phyloP scores from a whole-genome alignment of 2,797 vertebrate species.

The Danio kyathit region DNA sequence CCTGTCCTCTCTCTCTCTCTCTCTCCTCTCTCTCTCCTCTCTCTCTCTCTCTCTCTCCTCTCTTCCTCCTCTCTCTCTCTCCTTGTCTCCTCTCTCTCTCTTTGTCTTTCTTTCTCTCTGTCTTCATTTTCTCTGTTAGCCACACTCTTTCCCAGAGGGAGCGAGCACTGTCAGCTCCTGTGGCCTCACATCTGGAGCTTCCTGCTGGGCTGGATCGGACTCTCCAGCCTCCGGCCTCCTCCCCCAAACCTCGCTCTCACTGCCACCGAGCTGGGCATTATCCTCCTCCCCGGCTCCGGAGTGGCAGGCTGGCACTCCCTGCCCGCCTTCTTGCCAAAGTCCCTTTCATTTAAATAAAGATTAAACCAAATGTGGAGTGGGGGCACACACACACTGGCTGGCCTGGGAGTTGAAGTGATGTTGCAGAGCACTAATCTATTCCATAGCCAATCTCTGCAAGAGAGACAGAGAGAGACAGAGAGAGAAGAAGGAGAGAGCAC shows the following conservation, averaged over 20 bases:
- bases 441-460: constrained; percentile 49
- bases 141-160: constrained; percentile 78
- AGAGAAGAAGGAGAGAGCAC: constrained; percentile 29
- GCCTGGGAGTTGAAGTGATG: constrained; percentile 60
- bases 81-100: constrained; percentile 26
- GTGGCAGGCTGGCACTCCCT: constrained; percentile 73
- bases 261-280: constrained; percentile 70
- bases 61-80: no score
- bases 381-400: constrained; percentile 60
- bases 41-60: no score
- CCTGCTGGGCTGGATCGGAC: constrained; percentile 75
- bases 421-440: constrained; percentile 58
- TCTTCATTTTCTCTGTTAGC: constrained; percentile 69
- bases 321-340: constrained; percentile 74
- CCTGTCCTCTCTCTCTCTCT: constrained; percentile 16
- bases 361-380: constrained; percentile 71
- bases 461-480: constrained; percentile 25
- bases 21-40: no score
- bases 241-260: constrained; percentile 65
- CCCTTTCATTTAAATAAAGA: constrained; percentile 77
- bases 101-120: constrained; percentile 35
- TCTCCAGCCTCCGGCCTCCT: constrained; percentile 66
- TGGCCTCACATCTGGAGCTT: constrained; percentile 83
- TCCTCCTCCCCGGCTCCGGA: constrained; percentile 70
- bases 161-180: constrained; percentile 77